Evolutionary conservation across 2,888 invertebrate genomes (phyloP).

Genomic region (Chrysolina americana): DNA sequence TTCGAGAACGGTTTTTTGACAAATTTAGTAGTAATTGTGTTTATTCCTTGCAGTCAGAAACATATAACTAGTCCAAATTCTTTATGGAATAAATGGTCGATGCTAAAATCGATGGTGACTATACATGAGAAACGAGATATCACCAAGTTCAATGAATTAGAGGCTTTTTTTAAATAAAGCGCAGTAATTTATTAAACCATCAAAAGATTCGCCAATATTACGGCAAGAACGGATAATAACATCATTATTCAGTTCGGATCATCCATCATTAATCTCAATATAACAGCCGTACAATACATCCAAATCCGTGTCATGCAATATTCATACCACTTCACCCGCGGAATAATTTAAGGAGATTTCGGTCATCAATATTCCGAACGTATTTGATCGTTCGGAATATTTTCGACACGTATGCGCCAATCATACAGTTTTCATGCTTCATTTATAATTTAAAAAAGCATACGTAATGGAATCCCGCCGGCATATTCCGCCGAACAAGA

Average conservation of each 20-base stretch:
- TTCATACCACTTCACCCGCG: slow-evolving; percentile 43
- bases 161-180: no score
- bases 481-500: not conserved
- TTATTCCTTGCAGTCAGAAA: no score
- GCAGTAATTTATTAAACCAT: not conserved
- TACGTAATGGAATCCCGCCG: slow-evolving; percentile 13
- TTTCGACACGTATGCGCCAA: slow-evolving; percentile 48
- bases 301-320: slow-evolving; percentile 46
- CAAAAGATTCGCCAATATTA: not conserved
- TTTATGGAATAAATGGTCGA: no score
- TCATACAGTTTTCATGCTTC: slow-evolving; percentile 48
- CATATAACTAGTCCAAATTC: no score
- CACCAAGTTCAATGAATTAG: no score
- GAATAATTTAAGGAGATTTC: slow-evolving; percentile 47
- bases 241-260: slow-evolving; percentile 34
- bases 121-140: no score
- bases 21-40: no score
- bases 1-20: no score
- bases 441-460: slow-evolving; percentile 35
- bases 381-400: slow-evolving; percentile 44
- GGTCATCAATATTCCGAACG: slow-evolving; percentile 45
- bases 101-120: no score
- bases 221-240: not conserved
- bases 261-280: slow-evolving; percentile 47
- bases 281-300: slow-evolving; percentile 42